Base-by-base conservation (phyloP, 2,113 vertebrate genomes). In the Zosterops lateralis region DNA sequence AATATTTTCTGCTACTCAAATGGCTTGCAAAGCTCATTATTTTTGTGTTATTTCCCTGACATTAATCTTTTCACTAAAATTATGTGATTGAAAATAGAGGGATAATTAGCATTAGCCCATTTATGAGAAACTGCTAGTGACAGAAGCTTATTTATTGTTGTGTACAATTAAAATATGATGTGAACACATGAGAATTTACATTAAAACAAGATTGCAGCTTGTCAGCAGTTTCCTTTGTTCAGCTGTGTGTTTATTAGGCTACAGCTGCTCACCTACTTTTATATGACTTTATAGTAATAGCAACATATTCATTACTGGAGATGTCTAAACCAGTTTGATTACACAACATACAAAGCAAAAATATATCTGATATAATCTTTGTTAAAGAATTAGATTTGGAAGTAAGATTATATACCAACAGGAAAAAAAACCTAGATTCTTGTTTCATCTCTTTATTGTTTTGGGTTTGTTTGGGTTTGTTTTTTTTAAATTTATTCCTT, bases 231-330 rank as follows among this genome's bases (percentile, higher is more conserved):
- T 93, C 19, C 91, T 91, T 81, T 95, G 78, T 95, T 96, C 87
- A 58, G 62, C 68, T 89, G 44, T n/a, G 45, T 90, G 67, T 96
- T 94, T 96, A 96, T 96, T 89, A 94, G 94, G 73, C 90, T 89
- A 73, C 54, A 85, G 90, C 76, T 93, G 93, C 95, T 96, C 88
- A 86, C 71, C 31, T 95, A 29, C 93, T 96, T 97, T 94, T 79
- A 28, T 79, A 42, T 91, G 79, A 88, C 67, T 84, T 86, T 80
- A 50, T 94, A 95, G 92, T 90, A 93, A 88, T 82, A 93, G 95
- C 91, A 92, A 89, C 89, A 86, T 84, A 60, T 93, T 95, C 66
- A 70, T 96, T 85, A 92, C 65, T 84, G 56, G 54, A 84, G 76
- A 64, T 82, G 73, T 92, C 84, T 92, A 56, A 92, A 45, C 82